These are phyloP conservation scores for Hesperophylax magnus DNA, from an alignment of 1,140 invertebrate species.

Conservation along the genomic window DNA sequence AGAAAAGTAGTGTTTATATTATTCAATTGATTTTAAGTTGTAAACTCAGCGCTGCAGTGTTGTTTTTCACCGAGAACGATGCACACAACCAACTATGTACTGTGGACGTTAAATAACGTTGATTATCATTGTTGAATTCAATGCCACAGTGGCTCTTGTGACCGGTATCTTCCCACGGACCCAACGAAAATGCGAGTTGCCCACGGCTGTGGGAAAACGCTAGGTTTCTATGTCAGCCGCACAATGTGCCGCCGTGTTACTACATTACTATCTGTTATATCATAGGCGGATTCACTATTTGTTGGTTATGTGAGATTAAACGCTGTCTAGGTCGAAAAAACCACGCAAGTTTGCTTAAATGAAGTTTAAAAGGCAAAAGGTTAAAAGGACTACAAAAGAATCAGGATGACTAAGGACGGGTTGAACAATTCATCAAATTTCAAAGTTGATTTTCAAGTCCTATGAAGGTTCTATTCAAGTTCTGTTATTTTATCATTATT, in stretches of 20 bases:
- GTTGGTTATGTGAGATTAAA: neutral
- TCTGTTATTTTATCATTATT: no score
- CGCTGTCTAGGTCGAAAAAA: no score
- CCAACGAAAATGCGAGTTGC: constrained; percentile 6
- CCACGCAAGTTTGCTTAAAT: no score
- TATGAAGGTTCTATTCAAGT: no score
- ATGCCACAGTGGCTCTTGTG: neutral
- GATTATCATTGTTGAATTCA: neutral
- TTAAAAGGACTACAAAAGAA: no score
- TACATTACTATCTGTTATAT: neutral
- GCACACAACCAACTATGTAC: neutral
- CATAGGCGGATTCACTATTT: neutral
- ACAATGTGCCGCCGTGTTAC: neutral
- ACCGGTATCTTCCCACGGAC: neutral
- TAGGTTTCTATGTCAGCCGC: neutral
- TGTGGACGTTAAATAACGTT: neutral
- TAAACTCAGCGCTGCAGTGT: neutral
- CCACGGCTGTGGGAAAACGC: neutral
- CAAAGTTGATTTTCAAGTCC: no score
- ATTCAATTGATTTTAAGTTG: no score
- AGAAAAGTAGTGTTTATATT: no score
- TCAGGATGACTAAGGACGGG: no score
- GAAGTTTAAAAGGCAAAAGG: no score
- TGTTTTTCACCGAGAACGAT: neutral
- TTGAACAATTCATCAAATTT: no score